Base-by-base conservation (phyloP, 2,113 vertebrate species). In the Alaudala cheleensis region DNA sequence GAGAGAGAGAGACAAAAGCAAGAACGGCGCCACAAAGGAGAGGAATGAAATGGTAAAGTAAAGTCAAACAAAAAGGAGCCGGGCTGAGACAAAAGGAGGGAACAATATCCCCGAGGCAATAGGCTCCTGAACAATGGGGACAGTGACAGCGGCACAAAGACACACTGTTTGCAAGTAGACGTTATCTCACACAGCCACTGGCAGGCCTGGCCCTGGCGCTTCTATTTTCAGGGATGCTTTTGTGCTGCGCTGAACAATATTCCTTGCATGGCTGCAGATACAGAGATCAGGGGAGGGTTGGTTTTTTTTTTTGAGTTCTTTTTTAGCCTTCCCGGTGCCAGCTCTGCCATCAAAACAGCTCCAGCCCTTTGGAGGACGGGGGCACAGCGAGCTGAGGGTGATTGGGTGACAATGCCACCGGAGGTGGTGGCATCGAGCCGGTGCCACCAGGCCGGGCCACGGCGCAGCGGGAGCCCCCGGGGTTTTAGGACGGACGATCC, bases 131-230 rank as follows among this genome's bases (percentile, higher is more conserved):
- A 99, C 99, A 99, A 99, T 99, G 97, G 99, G 98, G 98, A 98
- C 98, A 99, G 98, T 99, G 99, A 99, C 99, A 99, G 99, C 98
- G 98, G 98, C 98, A 99, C 99, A 99, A 99, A 99, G 98, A 98
- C 98, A 95, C 98, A 98, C 98, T 99, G 99, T 99, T 99, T 98
- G 99, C 98, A 97, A 98, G 99, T 98, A 99, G 99, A 99, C 99
- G 99, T 99, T 99, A 99, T 99, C 99, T 99, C 99, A 99, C 99
- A 99, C 98, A 99, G 98, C 98, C 98, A 99, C 98, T 99, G 99
- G 99, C 99, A 99, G 99, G 97, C 99, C 98, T 98, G 96, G 95
- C 98, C 98, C 98, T 97, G 98, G 98, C 95, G 98, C 98, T 98
- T 98, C 99, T 99, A 99, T 99, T 99, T 98, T 99, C 99, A 99